Evolutionary conservation across 2,113 vertebrate genomes (phyloP), one percentile per base, ranked within the genome.

Genomic region (Toxotes chatareus): DNA sequence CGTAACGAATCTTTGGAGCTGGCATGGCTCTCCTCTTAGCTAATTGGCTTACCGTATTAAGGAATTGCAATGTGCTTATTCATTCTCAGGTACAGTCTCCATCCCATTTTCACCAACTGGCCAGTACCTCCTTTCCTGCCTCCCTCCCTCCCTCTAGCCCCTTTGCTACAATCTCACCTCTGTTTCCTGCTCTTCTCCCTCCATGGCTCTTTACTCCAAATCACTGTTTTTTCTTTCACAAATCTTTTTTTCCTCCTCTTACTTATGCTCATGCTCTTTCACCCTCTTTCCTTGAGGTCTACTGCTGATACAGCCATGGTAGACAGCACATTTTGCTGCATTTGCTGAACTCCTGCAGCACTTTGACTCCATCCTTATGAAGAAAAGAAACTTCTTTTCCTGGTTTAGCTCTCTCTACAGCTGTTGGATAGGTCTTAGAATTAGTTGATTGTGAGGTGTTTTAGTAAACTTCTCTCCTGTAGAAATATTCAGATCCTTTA

Each of bases 31-130:
- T 62, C 66, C 84, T 71, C 76, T 49, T 7, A 31, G 84, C 77
- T 92, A 92, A 93, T 80, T 89, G 86, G 83, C 73, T 92, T 91
- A 91, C 66, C 47, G 46, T 81, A 34, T 92, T 87, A 89, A 69
- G 80, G 86, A 79, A 81, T 56, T 76, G 83, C 73, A 82, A 79
- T 71, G 89, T 81, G 42, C 77, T 72, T 75, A 86, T 90, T 91
- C 86, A 76, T 79, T 86, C 82, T 85, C 79, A 90, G 86, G 91
- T 93, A 86, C 68, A 68, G 79, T 56, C 80, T 83, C 72, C 72
- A n/a, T 85, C 85, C 42, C 47, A 8, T 74, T 89, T 89, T 75
- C 70, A 72, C 49, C 70, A 49, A 62, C 59, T 86, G 79, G 74
- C 85, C 4, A 4, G 16, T 17, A n/a, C 70, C 55, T 76, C 70